These are phyloP conservation scores for Acrobasis consociella DNA, from an alignment of 2,888 invertebrate species.

Conservation along the genomic window DNA sequence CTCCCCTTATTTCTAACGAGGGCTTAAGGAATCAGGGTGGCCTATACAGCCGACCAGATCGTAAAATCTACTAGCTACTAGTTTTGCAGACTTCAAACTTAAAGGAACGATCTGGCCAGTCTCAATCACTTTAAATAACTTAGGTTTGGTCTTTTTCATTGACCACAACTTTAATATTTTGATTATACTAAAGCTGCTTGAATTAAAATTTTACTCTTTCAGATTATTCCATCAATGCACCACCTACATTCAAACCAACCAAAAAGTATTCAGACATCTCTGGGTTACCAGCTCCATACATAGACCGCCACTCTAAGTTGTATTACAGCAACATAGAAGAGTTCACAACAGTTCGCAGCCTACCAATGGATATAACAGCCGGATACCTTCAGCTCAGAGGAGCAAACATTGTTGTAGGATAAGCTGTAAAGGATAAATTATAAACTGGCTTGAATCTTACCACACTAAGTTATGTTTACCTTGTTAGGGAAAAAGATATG, in stretches of 20 bases:
- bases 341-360: conserved; percentile 90
- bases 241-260: conserved; percentile 94
- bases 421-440: conserved; percentile 34
- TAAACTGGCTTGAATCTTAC: no score
- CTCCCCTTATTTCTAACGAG: background rate
- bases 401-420: conserved; percentile 89
- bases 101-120: no score
- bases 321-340: conserved; percentile 94
- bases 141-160: no score
- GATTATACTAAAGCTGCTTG: no score
- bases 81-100: no score
- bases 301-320: conserved; percentile 95
- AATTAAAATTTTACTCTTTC: conserved; percentile 39
- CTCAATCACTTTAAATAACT: no score
- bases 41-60: no score
- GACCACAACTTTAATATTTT: no score
- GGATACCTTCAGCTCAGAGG: conserved; percentile 94
- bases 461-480: no score
- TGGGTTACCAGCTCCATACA: conserved; percentile 93
- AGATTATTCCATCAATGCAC: conserved; percentile 95
- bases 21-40: no score
- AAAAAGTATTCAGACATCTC: conserved; percentile 97
- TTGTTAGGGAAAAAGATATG: no score
- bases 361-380: conserved; percentile 96
- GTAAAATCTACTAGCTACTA: no score